Evolutionary conservation across 2,888 invertebrate genomes (phyloP), one percentile per base, ranked within the genome.

Genomic region (Galeopsomyia nigrocyanea): DNA sequence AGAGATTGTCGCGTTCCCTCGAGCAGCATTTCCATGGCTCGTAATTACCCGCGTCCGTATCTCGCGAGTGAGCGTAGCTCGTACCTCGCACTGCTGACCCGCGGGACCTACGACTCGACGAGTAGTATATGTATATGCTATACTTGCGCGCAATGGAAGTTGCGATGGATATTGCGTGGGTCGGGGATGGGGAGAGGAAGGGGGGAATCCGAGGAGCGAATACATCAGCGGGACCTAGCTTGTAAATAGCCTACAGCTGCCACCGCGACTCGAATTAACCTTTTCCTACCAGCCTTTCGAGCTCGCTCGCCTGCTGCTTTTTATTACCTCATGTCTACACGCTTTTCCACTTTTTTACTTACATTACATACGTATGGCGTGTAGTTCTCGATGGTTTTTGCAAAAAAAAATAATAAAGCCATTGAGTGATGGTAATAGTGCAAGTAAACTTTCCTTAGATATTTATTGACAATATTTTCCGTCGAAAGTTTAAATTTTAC

Each of bases 231-330:
- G 55, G 71, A 62, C 62, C 60, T 68, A 77, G 74, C 77, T 77
- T 79, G 81, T 80, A 81, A 82, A 81, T 79, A 80, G 79, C 77
- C 78, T 76, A 74, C 65, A 79, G 76, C 76, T 26, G n/a, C 46
- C 50, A n/a, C n/a, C 46, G 10, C 62, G 74, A 70, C 75, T 76
- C 77, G 78, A 80, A 80, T 80, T 78, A 78, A 79, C 77, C 78
- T 77, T 76, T 74, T 17, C 7, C 31, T n/a, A n/a, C n/a, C n/a
- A n/a, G n/a, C n/a, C n/a, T n/a, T n/a, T n/a, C n/a, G n/a, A n/a
- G 2, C 31, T 5, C 22, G n/a, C 56, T 49, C 22, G 47, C 39
- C 56, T 53, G 19, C 21, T n/a, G 39, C 2, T 56, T 47, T 56
- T 9, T 39, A 39, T 39, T 39, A 39, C 39, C 10, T 39, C 39